These are phyloP conservation scores for Eunapius fragilis DNA, from an alignment of 37 sponge, comb jelly and placozoan species.

Conservation along the genomic window DNA sequence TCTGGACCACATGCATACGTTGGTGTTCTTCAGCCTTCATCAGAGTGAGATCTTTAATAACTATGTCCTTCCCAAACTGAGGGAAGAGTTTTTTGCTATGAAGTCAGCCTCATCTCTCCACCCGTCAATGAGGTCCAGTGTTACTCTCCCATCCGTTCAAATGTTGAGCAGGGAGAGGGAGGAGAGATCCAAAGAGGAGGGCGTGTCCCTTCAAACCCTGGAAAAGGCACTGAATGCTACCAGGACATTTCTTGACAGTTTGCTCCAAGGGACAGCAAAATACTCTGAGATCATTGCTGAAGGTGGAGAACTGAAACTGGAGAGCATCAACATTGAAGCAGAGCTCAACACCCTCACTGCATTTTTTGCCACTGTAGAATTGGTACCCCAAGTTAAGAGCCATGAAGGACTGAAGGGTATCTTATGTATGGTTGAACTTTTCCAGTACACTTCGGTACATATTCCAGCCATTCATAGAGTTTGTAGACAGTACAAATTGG, in stretches of 20 bases:
- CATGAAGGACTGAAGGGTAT: constrained; percentile 31
- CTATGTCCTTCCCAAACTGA: constrained; percentile 16
- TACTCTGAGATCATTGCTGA: constrained; percentile 71
- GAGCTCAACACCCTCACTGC: constrained; percentile 23
- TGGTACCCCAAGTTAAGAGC: background rate
- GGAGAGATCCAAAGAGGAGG: background rate
- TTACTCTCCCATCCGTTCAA: background rate
- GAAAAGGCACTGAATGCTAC: constrained; percentile 2
- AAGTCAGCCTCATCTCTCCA: background rate
- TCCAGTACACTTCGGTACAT: constrained; percentile 56
- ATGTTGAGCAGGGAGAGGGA: background rate
- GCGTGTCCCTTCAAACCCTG: constrained; percentile 6
- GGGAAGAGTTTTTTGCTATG: background rate
- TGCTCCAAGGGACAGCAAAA: constrained; percentile 41
- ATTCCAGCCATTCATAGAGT: constrained; percentile 47
- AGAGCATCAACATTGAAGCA: constrained; percentile 36
- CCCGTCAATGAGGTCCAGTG: background rate
- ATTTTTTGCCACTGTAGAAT: background rate
- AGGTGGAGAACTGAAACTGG: constrained; percentile 23
- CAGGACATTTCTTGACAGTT: constrained; percentile 1
- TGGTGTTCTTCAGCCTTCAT: constrained; percentile 56
- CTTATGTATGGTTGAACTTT: constrained; percentile 49
- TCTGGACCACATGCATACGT: constrained; percentile 25
- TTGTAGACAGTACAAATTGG: constrained; percentile 53
- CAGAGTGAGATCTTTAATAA: constrained; percentile 54